Percentiles rank a stretch among this genome's conserved stretches.
These are phyloP conservation scores for Platorchestia sp. DNA, from an alignment of 1,140 invertebrate species.

Conservation along the genomic window DNA sequence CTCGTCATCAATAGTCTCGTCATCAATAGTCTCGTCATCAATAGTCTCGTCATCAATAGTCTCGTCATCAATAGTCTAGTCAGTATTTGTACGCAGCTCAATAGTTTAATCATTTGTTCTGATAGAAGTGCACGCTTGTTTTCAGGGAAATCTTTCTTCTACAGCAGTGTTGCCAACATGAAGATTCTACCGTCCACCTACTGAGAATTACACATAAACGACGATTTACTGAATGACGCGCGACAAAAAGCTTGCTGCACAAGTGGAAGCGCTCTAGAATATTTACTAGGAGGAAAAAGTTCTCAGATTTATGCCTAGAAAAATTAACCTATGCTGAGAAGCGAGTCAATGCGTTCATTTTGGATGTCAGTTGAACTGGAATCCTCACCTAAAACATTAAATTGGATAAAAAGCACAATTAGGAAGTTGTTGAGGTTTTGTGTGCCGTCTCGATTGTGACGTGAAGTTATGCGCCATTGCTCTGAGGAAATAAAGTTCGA, in stretches of 20 bases:
- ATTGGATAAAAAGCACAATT: background rate
- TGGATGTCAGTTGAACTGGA: background rate
- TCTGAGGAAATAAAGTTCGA: background rate
- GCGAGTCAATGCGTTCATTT: background rate
- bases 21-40: too few species aligned
- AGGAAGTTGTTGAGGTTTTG: background rate
- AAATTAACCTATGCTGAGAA: background rate
- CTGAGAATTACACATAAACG: slow-evolving; percentile 49
- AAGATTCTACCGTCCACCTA: slow-evolving; percentile 67
- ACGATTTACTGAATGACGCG: background rate
- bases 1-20: too few species aligned
- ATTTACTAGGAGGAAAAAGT: background rate
- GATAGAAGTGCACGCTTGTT: slow-evolving; percentile 8
- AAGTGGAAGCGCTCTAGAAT: background rate
- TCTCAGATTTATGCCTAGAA: background rate
- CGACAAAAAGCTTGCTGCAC: background rate
- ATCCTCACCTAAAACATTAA: background rate
- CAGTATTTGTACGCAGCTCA: background rate
- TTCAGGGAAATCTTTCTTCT: slow-evolving; percentile 67
- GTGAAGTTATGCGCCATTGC: background rate
- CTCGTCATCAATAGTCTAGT: background rate
- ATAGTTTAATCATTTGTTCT: background rate
- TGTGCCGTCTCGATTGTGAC: background rate
- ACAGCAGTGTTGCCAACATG: slow-evolving; percentile 68
- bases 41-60: too few species aligned